phyloP scores from a whole-genome alignment of 2,888 invertebrate species.

The Caenorhabditis sp. region DNA sequence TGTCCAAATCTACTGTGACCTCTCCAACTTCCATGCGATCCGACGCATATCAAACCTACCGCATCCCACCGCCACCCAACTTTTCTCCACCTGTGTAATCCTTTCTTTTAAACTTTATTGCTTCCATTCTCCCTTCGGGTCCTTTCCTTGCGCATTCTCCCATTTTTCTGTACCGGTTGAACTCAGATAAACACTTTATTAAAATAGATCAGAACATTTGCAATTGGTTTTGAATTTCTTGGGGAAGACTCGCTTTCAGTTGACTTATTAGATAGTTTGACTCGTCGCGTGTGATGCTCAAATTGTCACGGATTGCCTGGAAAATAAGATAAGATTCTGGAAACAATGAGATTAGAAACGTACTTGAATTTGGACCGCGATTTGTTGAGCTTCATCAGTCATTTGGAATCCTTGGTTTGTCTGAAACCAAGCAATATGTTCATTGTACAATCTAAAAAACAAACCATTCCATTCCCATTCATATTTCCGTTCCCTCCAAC shows the following conservation, averaged over 20 bases:
- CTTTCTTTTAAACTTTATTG: not conserved
- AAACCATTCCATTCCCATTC: not conserved
- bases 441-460: not conserved
- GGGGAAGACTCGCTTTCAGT: slow-evolving; percentile 50
- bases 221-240: slow-evolving; percentile 49
- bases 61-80: slow-evolving; percentile 54
- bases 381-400: slow-evolving; percentile 52
- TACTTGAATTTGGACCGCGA: slow-evolving; percentile 58
- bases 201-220: slow-evolving; percentile 25
- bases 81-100: slow-evolving; percentile 54
- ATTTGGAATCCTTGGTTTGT: slow-evolving; percentile 4
- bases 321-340: not conserved
- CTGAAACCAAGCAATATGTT: slow-evolving; percentile 11
- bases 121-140: slow-evolving; percentile 4
- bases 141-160: slow-evolving; percentile 1
- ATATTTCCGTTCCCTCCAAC: slow-evolving; percentile 26
- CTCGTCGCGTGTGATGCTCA: slow-evolving; percentile 46
- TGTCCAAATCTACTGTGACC: slow-evolving; percentile 63
- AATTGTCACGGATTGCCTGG: slow-evolving; percentile 59
- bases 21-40: slow-evolving; percentile 67
- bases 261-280: slow-evolving; percentile 51
- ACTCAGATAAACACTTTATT: slow-evolving; percentile 8
- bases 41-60: slow-evolving; percentile 50
- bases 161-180: slow-evolving; percentile 14
- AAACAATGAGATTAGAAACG: not conserved